Conservation (phyloP, 2,113 vertebrate genomes). For the Osmerus eperlanus region DNA sequence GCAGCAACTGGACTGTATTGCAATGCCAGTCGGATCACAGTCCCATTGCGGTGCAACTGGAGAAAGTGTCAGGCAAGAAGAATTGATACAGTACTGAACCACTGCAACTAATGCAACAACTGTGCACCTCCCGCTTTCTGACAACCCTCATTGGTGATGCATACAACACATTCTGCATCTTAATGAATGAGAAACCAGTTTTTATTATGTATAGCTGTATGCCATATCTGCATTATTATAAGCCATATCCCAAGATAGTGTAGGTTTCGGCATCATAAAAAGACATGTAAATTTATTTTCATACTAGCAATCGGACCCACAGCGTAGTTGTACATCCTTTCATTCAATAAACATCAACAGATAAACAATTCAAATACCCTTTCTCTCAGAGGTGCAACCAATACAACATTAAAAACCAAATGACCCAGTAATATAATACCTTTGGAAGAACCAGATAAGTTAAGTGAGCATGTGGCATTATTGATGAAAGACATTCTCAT, state of each 20-base stretch:
- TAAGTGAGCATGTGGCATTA: constrained; percentile 17
- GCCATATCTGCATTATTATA: constrained; percentile 5
- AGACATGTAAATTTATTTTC: constrained; percentile 12
- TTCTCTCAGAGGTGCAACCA: too few species aligned
- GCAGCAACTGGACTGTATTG: constrained; percentile 26
- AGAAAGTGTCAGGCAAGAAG: constrained; percentile 45
- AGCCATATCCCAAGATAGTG: neutral
- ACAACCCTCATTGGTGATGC: constrained; percentile 1
- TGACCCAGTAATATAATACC: too few species aligned
- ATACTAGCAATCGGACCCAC: constrained; percentile 10
- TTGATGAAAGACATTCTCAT: constrained; percentile 35
- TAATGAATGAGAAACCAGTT: constrained; percentile 31
- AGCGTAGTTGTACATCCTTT: too few species aligned
- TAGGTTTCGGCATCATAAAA: neutral
- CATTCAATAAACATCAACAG: too few species aligned
- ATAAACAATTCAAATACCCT: too few species aligned
- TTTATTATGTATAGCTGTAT: constrained; percentile 21
- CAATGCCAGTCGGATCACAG: constrained; percentile 49
- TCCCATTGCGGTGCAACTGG: constrained; percentile 30
- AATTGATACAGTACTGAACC: constrained; percentile 48
- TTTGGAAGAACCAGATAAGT: too few species aligned
- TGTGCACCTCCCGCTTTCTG: constrained; percentile 21
- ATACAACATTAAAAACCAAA: too few species aligned
- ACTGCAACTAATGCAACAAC: constrained; percentile 11
- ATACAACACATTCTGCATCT: constrained; percentile 14